Evolutionary conservation across 2,888 invertebrate species (phyloP), one percentile per base, ranked within the genome.

Genomic region (Mythimna ferrago): DNA sequence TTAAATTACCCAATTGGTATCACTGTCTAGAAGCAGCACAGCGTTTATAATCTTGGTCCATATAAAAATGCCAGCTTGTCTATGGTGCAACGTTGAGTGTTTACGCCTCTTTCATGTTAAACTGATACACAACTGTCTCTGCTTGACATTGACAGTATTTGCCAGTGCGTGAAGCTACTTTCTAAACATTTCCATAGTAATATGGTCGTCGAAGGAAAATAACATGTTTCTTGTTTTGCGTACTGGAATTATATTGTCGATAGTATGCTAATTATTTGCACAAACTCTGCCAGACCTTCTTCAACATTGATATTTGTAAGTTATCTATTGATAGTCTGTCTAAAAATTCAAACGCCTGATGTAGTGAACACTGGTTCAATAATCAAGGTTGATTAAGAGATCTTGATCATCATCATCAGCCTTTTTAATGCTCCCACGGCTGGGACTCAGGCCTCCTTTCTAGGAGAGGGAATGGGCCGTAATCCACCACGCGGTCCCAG

Each of bases 131-230:
- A 76, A 21, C 7, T 26, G 57, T 66, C 60, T 60, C 26, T 57
- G 57, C 54, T 64, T 66, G 64, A 66, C 64, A 78, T 61, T 57
- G 21, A 32, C 21, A 35, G 26, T 58, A 67, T 67, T 54, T 74
- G 60, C 54, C 35, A 71, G 64, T 56, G 67, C 80, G 68, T 73
- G 67, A 76, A 68, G 26, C 9, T 3, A 71, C 81, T 81, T 83
- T 80, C 83, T 69, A 80, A 66, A 80, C 35, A 80, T 79, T 83
- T 73, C 71, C 81, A 83, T 81, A 66, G 10, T 6, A 60, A 61
- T 51, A 80, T 66, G 61, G 67, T 54, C 5, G 41, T 53, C 41
- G 58, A 67, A 67, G 64, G 65, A 62, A 71, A 80, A 73, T 6
- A 81, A 75, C 57, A 80, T 7, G 9, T 51, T 44, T 65, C 56